phyloP scores from a whole-genome alignment of 2,888 invertebrate genomes.

The Rhimphoctona megacephalus region DNA sequence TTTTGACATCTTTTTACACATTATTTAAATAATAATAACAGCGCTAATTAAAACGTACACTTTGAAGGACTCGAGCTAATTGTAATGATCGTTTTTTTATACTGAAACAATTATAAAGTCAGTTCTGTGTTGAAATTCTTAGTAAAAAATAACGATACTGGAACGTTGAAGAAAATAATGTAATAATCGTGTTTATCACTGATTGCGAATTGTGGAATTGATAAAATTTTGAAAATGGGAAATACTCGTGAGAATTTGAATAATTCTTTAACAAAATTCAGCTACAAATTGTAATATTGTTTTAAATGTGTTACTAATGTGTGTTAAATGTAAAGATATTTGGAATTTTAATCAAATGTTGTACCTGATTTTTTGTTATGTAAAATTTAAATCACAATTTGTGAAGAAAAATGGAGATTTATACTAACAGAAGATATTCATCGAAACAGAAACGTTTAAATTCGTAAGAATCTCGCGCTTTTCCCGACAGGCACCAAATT shows the following conservation, averaged over 20 bases:
- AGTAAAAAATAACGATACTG: not conserved
- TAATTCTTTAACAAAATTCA: not conserved
- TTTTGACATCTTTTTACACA: too few species aligned
- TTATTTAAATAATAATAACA: too few species aligned
- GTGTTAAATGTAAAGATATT: not conserved
- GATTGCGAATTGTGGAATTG: not conserved
- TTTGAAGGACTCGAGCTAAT: not conserved
- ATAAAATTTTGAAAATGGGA: not conserved
- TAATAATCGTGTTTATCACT: not conserved
- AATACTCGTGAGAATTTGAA: not conserved
- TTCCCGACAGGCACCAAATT: slow-evolving; percentile 13
- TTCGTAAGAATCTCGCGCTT: slow-evolving; percentile 28
- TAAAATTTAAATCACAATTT: not conserved
- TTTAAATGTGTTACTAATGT: not conserved
- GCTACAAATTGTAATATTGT: not conserved
- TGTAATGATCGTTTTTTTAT: not conserved
- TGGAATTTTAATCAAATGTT: not conserved
- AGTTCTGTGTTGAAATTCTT: not conserved
- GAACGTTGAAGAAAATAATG: not conserved
- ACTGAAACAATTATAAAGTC: not conserved
- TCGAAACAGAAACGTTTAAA: not conserved
- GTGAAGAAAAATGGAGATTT: not conserved
- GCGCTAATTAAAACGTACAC: too few species aligned
- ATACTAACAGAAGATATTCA: not conserved
- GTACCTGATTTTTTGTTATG: not conserved